Conservation (phyloP, 2,888 invertebrate genomes). For the Macrosiphum euphorbiae region DNA sequence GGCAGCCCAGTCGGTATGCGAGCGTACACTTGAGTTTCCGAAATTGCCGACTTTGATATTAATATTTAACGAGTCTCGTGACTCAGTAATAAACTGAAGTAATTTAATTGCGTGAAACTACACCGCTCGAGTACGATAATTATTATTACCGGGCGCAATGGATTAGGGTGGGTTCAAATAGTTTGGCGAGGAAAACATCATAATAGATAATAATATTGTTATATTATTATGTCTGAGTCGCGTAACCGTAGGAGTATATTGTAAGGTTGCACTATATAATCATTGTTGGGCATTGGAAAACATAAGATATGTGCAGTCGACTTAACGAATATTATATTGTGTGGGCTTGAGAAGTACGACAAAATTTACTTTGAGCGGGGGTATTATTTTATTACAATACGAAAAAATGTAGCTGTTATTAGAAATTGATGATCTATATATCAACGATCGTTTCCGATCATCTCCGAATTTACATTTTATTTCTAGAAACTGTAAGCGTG, state of each 20-base stretch:
- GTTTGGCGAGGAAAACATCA: not conserved
- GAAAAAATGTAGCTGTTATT: no score
- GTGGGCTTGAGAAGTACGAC: no score
- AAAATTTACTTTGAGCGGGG: no score
- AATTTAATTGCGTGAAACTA: not conserved
- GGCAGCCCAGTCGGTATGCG: not conserved
- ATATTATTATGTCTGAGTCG: not conserved
- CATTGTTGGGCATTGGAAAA: no score
- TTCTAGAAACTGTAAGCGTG: no score
- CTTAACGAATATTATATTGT: no score
- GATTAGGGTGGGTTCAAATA: not conserved
- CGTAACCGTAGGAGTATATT: not conserved
- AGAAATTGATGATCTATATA: no score
- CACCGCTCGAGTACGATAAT: not conserved
- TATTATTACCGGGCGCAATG: not conserved
- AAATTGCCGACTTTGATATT: not conserved
- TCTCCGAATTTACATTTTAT: no score
- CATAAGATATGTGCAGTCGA: no score
- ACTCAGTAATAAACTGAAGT: not conserved
- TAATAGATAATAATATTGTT: not conserved
- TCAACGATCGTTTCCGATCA: no score
- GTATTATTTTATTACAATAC: no score
- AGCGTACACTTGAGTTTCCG: not conserved
- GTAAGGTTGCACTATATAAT: no score
- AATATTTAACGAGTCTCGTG: not conserved